A percentile compares a stretch with the other conserved stretches of the same genome.
Evolutionary conservation across 1,140 invertebrate species (phyloP).

Genomic region (Arion vulgaris): DNA sequence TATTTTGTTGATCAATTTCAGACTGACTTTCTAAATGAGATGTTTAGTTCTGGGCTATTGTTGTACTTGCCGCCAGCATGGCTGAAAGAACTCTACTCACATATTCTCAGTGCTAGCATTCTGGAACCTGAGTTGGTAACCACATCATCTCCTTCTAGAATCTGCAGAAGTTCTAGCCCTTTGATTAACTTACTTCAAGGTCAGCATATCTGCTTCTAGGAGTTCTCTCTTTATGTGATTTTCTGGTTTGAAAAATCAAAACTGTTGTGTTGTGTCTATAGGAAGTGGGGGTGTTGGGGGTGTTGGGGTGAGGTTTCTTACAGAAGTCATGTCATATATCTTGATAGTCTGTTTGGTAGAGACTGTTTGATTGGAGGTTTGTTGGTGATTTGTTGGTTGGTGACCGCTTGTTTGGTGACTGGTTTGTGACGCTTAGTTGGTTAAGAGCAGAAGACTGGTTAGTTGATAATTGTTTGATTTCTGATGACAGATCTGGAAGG

Average conservation of each 20-base stretch:
- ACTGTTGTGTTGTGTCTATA: no score
- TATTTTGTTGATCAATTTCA: no score
- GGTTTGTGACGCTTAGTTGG: no score
- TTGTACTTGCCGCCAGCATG: slow-evolving; percentile 92
- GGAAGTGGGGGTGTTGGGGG: not conserved
- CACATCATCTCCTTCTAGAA: not conserved
- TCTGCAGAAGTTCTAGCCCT: not conserved
- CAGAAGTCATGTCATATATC: not conserved
- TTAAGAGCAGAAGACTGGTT: no score
- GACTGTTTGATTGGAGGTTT: no score
- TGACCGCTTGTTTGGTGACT: no score
- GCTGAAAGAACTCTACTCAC: slow-evolving; percentile 91
- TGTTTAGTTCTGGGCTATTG: slow-evolving; percentile 90
- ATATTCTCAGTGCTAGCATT: slow-evolving; percentile 84
- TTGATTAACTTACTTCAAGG: slow-evolving; percentile 28
- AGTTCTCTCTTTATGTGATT: not conserved
- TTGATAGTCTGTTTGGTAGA: no score
- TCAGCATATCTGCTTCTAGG: not conserved
- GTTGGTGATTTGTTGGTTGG: no score
- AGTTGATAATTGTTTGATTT: no score
- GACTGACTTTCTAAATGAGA: slow-evolving; percentile 91
- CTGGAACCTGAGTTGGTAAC: slow-evolving; percentile 74
- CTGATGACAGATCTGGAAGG: slow-evolving; percentile 92
- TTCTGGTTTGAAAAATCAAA: no score
- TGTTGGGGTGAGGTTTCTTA: not conserved